Base-by-base conservation (phyloP, 2,888 invertebrate species). In the Harpalus rubripes region DNA sequence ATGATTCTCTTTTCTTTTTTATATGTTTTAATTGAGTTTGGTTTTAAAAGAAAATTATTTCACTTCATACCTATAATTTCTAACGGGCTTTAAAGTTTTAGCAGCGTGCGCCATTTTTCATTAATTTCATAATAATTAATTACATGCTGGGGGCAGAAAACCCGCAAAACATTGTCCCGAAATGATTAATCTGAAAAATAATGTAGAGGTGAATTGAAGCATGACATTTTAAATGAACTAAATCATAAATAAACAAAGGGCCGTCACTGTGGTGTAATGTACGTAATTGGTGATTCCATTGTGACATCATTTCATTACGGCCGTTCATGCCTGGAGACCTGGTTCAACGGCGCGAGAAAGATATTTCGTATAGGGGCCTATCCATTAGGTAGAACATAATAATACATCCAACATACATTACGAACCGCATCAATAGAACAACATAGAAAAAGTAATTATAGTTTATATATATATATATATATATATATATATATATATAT, bases 211-310 rank as follows among this genome's bases (percentile, higher is more conserved):
- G 26, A 32, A 39, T 68, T 39, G 39, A 68, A n/a, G 68, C 68
- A 39, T 68, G 39, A 68, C 39, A 39, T 68, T 68, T 63, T 26
- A 63, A 63, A 63, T 68, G 12, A 39, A 15, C 39, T 39, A 68
- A 65, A 68, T 39, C 68, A 68, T 68, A 68, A 41, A 39, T 68
- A 68, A 68, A 68, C 39, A 68, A 68, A 68, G n/a, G 68, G 0
- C 15, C 7, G 15, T 26, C 15, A 39, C 15, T 39, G 39, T 68
- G 32, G 68, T n/a, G 39, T 68, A 68, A 68, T 68, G 7, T 15
- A 12, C 12, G n/a, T 68, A 68, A 68, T 68, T 68, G 68, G 68
- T 26, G 68, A 68, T 39, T 68, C 68, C 32, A 68, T 68, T 68
- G 68, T 68, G 39, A 0, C 15, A 63, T 68, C 39, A 39, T 68